Evolutionary conservation across 2,888 invertebrate species (phyloP).

Genomic region (Ectobius pallidus): DNA sequence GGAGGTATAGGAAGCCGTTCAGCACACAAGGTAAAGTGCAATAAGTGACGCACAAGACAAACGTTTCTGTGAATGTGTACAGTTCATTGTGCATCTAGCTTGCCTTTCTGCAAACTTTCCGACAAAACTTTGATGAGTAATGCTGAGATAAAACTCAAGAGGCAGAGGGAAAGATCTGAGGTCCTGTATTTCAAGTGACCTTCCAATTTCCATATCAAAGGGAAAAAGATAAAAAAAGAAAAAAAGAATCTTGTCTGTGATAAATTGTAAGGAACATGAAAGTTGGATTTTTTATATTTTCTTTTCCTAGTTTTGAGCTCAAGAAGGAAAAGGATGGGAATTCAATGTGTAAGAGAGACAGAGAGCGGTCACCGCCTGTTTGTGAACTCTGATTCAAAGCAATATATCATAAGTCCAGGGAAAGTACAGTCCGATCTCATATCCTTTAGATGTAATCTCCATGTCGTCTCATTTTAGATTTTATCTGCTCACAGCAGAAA

Average conservation of each 20-base stretch:
- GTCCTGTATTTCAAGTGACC: constrained; percentile 1
- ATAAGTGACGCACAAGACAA: no score
- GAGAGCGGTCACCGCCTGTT: not conserved
- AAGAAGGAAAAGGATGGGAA: not conserved
- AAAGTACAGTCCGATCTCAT: not conserved
- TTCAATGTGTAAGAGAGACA: constrained; percentile 5
- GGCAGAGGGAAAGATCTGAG: not conserved
- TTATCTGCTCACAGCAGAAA: no score
- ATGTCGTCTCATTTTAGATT: no score
- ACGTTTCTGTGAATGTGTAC: no score
- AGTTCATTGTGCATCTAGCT: no score
- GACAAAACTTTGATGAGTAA: not conserved
- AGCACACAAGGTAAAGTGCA: no score
- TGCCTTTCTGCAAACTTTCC: no score
- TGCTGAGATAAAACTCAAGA: not conserved
- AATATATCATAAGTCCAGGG: not conserved
- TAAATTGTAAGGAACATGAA: not conserved
- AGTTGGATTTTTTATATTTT: not conserved
- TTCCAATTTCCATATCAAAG: constrained; percentile 16
- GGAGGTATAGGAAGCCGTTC: no score
- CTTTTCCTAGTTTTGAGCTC: not conserved
- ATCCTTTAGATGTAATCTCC: no score
- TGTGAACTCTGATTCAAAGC: not conserved
- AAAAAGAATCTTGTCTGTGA: not conserved
- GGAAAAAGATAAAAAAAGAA: not conserved